phyloP scores from a whole-genome alignment of 2,113 vertebrate species.

The Semnornis frantzii region DNA sequence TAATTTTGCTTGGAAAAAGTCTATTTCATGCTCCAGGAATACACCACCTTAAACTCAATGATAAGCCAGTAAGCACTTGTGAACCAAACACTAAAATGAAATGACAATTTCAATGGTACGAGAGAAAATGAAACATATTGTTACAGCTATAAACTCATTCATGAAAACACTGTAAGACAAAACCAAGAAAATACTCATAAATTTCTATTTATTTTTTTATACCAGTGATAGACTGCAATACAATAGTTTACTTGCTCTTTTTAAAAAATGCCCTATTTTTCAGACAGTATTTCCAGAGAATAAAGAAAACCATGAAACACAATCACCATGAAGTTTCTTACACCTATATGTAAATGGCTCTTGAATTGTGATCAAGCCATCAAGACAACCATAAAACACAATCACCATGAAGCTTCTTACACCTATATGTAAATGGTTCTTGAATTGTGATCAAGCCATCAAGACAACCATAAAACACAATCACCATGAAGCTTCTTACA shows the following conservation, averaged over 20 bases:
- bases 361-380: not conserved
- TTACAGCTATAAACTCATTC: slow-evolving; percentile 1
- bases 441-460: no score
- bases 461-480: not conserved
- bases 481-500: not conserved
- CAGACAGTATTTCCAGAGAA: not conserved
- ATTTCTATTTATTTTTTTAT: not conserved
- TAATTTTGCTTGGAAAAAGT: not conserved
- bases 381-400: not conserved
- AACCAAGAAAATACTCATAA: not conserved
- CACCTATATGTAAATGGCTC: not conserved
- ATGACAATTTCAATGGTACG: slow-evolving; percentile 3
- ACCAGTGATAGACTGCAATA: not conserved
- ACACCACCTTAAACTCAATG: not conserved
- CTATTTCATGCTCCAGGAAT: not conserved
- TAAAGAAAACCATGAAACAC: not conserved
- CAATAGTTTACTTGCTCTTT: slow-evolving; percentile 5
- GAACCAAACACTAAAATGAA: slow-evolving; percentile 7
- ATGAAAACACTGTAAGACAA: not conserved
- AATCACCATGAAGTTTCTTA: not conserved
- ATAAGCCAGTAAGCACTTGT: not conserved
- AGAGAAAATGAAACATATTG: slow-evolving; percentile 16
- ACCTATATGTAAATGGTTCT: not conserved
- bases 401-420: not conserved
- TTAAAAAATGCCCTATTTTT: not conserved